phyloP scores from a whole-genome alignment of 1,140 invertebrate species.

The Campoletis sonorensis region DNA sequence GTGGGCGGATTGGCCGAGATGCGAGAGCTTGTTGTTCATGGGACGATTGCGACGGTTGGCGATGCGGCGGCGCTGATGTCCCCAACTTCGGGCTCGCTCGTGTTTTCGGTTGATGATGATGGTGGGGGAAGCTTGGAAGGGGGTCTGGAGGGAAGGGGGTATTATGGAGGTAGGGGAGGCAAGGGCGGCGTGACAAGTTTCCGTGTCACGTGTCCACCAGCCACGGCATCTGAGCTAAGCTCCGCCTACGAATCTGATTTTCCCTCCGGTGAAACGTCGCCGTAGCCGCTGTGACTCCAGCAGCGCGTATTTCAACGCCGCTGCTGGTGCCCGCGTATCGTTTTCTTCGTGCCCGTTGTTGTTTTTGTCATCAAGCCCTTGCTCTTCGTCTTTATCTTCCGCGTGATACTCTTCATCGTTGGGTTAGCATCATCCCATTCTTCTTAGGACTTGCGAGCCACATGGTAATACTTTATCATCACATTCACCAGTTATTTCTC shows the following conservation, averaged over 20 bases:
- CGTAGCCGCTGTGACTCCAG: slow-evolving; percentile 2
- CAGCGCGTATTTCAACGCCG: slow-evolving; percentile 28
- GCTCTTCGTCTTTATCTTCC: slow-evolving; percentile 44
- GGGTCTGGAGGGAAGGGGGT: slow-evolving; percentile 49
- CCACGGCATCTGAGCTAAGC: slow-evolving; percentile 62
- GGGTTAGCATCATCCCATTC: slow-evolving; percentile 39
- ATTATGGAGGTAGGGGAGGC: slow-evolving; percentile 56
- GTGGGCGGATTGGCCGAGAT: neutral
- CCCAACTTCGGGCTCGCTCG: neutral
- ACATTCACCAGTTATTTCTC: neutral
- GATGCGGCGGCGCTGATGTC: slow-evolving; percentile 23
- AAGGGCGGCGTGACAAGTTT: slow-evolving; percentile 76
- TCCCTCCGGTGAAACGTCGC: slow-evolving; percentile 62
- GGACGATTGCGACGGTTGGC: neutral
- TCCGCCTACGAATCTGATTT: slow-evolving; percentile 72
- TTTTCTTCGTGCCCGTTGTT: neutral
- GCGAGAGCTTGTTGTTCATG: neutral
- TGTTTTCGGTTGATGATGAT: slow-evolving; percentile 27
- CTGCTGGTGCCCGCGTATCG: slow-evolving; percentile 2
- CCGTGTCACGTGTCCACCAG: slow-evolving; percentile 73
- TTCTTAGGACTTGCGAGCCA: slow-evolving; percentile 47
- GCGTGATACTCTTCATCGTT: slow-evolving; percentile 43
- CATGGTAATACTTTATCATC: slow-evolving; percentile 18
- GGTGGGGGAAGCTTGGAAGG: slow-evolving; percentile 1
- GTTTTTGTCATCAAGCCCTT: slow-evolving; percentile 31